These are phyloP conservation scores for Tetragonisca angustula DNA, from an alignment of 2,888 invertebrate genomes.

Conservation along the genomic window DNA sequence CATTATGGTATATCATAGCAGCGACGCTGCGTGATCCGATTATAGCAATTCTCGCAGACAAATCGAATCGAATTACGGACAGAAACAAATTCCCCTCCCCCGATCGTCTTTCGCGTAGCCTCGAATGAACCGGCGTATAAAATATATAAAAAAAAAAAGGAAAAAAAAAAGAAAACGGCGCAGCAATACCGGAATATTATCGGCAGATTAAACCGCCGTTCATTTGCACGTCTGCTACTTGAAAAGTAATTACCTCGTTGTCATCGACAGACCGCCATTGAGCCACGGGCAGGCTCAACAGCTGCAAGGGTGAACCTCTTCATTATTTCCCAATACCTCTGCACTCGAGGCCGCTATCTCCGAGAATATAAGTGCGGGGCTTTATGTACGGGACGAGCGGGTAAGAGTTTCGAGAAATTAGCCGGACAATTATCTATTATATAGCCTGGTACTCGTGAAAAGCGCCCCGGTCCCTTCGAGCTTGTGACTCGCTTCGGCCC, in stretches of 20 bases:
- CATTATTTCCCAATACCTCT: constrained; percentile 75
- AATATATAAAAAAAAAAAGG: no score
- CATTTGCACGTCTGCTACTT: constrained; percentile 78
- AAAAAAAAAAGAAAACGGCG: constrained; percentile 49
- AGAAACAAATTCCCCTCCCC: constrained; percentile 23
- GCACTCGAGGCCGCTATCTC: constrained; percentile 59
- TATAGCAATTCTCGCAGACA: not conserved
- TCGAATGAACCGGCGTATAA: not conserved
- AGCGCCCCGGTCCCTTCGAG: not conserved
- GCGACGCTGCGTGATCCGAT: not conserved
- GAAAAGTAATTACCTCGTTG: constrained; percentile 82
- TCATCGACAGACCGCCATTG: constrained; percentile 78
- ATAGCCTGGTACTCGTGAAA: not conserved
- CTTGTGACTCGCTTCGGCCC: not conserved
- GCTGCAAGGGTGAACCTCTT: constrained; percentile 71
- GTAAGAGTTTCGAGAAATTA: constrained; percentile 45
- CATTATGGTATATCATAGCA: not conserved
- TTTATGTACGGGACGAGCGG: constrained; percentile 41
- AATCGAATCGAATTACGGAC: constrained; percentile 27
- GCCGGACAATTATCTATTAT: constrained; percentile 37
- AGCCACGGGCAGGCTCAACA: constrained; percentile 67
- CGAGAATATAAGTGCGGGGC: constrained; percentile 31
- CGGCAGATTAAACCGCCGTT: constrained; percentile 76
- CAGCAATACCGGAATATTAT: constrained; percentile 66
- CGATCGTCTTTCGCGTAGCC: constrained; percentile 1